These are phyloP conservation scores for Ochropleura plecta DNA, from an alignment of 2,888 invertebrate genomes.

Conservation along the genomic window DNA sequence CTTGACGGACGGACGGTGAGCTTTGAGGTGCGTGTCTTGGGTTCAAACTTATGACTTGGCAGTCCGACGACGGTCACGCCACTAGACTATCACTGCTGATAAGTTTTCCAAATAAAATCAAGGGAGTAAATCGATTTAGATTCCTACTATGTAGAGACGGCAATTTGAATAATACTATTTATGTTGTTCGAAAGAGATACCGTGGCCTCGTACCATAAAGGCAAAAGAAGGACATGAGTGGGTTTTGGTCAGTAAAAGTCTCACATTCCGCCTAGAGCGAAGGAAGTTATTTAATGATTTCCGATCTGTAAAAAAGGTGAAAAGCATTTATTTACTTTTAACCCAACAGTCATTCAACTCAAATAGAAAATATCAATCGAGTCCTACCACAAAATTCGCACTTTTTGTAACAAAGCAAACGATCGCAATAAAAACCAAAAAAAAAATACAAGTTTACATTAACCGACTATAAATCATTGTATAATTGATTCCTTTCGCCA, in stretches of 20 bases:
- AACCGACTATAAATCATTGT: conserved; percentile 39
- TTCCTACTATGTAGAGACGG: neutral
- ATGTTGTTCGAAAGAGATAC: no score
- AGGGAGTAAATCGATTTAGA: neutral
- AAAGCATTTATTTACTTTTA: neutral
- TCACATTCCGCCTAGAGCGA: no score
- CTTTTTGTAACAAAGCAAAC: conserved; percentile 11
- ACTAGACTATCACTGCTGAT: no score
- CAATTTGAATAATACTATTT: neutral
- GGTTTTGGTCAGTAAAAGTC: no score
- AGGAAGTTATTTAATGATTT: no score
- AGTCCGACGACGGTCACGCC: no score
- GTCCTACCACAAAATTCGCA: neutral
- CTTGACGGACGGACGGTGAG: no score
- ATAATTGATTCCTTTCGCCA: conserved; percentile 49
- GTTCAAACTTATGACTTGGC: no score
- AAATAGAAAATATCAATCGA: conserved; percentile 20
- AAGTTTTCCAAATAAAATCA: neutral
- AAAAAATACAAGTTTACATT: conserved; percentile 22
- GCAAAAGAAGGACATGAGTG: no score
- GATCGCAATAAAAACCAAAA: conserved; percentile 28
- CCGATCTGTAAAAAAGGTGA: neutral
- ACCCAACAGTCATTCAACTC: conserved; percentile 7
- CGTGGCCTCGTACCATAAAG: no score
- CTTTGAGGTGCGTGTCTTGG: no score